Base-by-base conservation (phyloP, 1,140 invertebrate species). In the Drosophila bocqueti region DNA sequence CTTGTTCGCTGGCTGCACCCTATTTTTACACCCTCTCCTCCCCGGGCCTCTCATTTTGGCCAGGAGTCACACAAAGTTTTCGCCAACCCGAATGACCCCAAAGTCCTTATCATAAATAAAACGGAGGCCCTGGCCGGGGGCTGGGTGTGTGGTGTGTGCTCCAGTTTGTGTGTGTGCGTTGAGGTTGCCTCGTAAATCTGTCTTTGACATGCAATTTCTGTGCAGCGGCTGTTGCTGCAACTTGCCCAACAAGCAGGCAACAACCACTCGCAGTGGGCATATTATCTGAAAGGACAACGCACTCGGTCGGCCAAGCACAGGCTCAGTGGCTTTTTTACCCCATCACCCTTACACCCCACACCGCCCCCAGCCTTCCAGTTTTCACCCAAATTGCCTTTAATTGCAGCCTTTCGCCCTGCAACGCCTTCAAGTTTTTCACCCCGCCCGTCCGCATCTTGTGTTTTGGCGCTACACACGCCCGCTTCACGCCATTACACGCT, bases 171-270 rank as follows among this genome's bases (percentile, higher is more conserved):
- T 67, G 59, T 43, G 24, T 47, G 34, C 18, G 36, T 46, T 74
- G 73, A 64, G 72, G 69, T 76, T 76, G 69, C 26, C 67, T 91
- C 85, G 86, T 90, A 90, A 90, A 90, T 90, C 85, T 90, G 85
- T 91, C 85, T 90, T 91, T 90, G 85, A 90, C 85, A 90, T 91
- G 86, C 82, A 90, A 90, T 90, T 90, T 80, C 42, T 67, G 84
- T 90, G 85, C 85, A 90, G 60, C 86, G 86, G 85, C 85, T 89
- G 85, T 90, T 90, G 81, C 85, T 89, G 81, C 85, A 90, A 36
- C 62, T 71, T 71, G 67, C 64, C 67, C 67, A 71, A 71, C 61
- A 63, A 54, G 64, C 69, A 34, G 38, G 18, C 45, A 59, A 15
- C 62, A 52, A 40, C 65, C 40, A 65, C 57, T 45, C 62, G 61